Conservation (phyloP, 2,888 invertebrate genomes). For the Chymomyza procnemis region DNA sequence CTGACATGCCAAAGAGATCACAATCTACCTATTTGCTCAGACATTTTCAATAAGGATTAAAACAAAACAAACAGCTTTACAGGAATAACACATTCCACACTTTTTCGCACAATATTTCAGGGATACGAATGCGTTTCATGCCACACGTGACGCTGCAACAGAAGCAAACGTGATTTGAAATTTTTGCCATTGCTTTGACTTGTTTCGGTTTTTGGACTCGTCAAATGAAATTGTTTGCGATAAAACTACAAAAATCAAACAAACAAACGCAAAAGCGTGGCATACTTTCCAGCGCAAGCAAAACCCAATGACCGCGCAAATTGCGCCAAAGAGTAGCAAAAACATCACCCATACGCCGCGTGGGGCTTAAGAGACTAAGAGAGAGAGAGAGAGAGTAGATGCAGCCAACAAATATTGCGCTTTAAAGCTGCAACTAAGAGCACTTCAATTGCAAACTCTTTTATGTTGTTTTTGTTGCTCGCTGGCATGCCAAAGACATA, state of each 20-base stretch:
- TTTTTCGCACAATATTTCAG: no score
- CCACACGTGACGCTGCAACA: constrained; percentile 17
- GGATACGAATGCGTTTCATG: no score
- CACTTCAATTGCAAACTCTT: constrained; percentile 11
- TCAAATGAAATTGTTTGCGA: constrained; percentile 59
- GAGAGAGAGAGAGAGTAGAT: background rate
- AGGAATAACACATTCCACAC: no score
- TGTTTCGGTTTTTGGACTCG: constrained; percentile 10
- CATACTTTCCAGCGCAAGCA: constrained; percentile 50
- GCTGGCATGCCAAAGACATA: constrained; percentile 44
- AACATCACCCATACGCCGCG: constrained; percentile 18
- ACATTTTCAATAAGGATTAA: no score
- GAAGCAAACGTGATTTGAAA: constrained; percentile 22
- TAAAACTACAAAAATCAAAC: background rate
- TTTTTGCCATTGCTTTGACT: constrained; percentile 34
- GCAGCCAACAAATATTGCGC: constrained; percentile 42
- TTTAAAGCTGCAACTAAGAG: constrained; percentile 47
- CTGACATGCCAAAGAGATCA: no score
- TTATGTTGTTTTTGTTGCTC: constrained; percentile 30
- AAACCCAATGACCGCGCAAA: constrained; percentile 30
- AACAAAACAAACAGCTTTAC: no score
- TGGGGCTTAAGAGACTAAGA: background rate
- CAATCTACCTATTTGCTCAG: no score
- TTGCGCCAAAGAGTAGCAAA: constrained; percentile 48
- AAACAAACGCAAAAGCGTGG: constrained; percentile 52